Base-by-base conservation (phyloP, 2,113 vertebrate species). In the Sus scrofa region DNA sequence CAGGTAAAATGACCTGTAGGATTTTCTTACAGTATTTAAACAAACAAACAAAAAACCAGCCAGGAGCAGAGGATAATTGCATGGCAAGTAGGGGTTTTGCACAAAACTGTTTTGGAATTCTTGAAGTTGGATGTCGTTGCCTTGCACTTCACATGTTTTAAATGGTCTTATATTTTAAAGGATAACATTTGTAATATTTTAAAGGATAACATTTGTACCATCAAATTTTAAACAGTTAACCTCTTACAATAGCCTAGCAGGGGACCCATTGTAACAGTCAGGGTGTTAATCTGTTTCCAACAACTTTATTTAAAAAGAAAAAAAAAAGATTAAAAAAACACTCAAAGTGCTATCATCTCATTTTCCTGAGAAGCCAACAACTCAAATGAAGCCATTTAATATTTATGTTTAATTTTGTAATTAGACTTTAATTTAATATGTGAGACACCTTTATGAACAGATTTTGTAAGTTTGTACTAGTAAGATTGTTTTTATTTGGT, bases 341-440 rank as follows among this genome's bases (percentile, higher is more conserved):
- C 10, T 16, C 11, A 60, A 60, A 68, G 10, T 1, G 10, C 12
- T 68, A 1, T 78, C 73, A 56, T 63, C 13, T 70, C 52, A 83
- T 74, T 32, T 77, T 86, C 9, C 20, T 68, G 24, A 62, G 52
- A 83, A 50, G 13, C 37, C 60, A 82, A 20, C 30, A 82, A 24
- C 30, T 39, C 22, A 14, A 14, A 39, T n/a, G 56, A 54, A 65
- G 26, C 62, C 10, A 19, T 70, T 32, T 39, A 8, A 27, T 58
- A 78, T 52, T 71, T 90, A 9, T 12, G 16, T 70, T 96, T 65
- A 34, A 58, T 63, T 85, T 91, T 81, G 11, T 74, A 78, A 74
- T 20, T n/a, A 3, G 16, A 32, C n/a, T 94, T 78, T 44, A 84
- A 19, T 37, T 24, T 32, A 52, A 50, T 32, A 26, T 19, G 32